A percentile compares a stretch with the other conserved stretches of the same genome.
Evolutionary conservation across 1,140 invertebrate species (phyloP).

Genomic region (Drosophila sucinea): DNA sequence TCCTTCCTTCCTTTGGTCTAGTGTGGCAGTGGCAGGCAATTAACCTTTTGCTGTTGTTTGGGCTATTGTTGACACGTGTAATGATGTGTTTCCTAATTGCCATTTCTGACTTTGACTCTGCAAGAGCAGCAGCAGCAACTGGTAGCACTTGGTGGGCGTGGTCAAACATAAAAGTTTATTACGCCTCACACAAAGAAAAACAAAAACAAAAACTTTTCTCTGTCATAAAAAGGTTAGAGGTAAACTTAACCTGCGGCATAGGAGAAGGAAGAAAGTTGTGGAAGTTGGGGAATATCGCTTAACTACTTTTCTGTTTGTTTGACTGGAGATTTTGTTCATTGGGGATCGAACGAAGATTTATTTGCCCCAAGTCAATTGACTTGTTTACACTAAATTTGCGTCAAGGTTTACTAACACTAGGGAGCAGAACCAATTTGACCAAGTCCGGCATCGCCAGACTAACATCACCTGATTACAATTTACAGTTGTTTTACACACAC

Average conservation of each 20-base stretch:
- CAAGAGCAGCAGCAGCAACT: constrained; percentile 24
- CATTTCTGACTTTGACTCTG: constrained; percentile 31
- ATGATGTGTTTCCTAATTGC: constrained; percentile 77
- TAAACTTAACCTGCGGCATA: constrained; percentile 17
- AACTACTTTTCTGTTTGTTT: constrained; percentile 6
- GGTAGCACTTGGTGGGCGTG: constrained; percentile 34
- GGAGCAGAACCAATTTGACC: background rate
- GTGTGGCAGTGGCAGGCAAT: constrained; percentile 48
- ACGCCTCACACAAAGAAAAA: constrained; percentile 18
- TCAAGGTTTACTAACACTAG: background rate
- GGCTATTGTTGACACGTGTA: constrained; percentile 71
- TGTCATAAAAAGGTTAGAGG: constrained; percentile 61
- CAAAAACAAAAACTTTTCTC: constrained; percentile 22
- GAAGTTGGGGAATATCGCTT: background rate
- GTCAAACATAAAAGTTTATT: constrained; percentile 28
- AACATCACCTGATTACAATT: too few relatives aligned
- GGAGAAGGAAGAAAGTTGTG: background rate
- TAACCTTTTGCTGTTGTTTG: constrained; percentile 59
- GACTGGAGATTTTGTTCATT: background rate
- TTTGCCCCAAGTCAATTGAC: constrained; percentile 5
- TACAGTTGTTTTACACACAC: too few relatives aligned
- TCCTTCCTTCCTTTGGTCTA: background rate
- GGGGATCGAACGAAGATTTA: background rate
- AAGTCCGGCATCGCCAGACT: too few relatives aligned
- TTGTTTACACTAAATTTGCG: constrained; percentile 2